phyloP scores from a whole-genome alignment of 2,113 vertebrate genomes.

The Hippoglossus stenolepis region DNA sequence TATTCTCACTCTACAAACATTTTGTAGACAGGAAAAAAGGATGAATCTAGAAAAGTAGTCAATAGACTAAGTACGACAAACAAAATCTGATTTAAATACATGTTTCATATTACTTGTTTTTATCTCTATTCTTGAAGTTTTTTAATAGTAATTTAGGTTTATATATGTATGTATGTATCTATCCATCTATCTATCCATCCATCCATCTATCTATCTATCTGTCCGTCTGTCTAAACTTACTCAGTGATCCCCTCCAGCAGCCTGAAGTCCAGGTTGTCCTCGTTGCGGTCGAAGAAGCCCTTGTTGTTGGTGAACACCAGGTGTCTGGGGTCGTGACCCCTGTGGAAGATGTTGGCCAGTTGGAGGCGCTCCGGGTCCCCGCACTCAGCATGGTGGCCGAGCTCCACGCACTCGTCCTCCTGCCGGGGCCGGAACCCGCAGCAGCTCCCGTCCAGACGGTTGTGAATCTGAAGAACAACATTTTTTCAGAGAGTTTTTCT shows the following conservation, averaged over 20 bases:
- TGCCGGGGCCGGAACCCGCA: slow-evolving; percentile 94
- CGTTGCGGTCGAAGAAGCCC: slow-evolving; percentile 93
- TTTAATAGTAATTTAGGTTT: too few relatives aligned
- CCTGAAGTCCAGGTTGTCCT: slow-evolving; percentile 95
- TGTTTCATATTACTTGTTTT: too few relatives aligned
- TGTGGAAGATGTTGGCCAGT: slow-evolving; percentile 88
- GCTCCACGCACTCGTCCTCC: slow-evolving; percentile 87
- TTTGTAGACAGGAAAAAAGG: too few relatives aligned
- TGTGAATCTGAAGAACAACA: slow-evolving; percentile 87
- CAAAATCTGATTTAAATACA: too few relatives aligned
- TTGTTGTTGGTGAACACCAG: slow-evolving; percentile 92
- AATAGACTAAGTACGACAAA: too few relatives aligned
- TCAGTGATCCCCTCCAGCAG: slow-evolving; percentile 93
- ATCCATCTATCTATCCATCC: too few relatives aligned
- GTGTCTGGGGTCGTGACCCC: slow-evolving; percentile 83
- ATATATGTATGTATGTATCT: too few relatives aligned
- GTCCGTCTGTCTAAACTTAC: slow-evolving; percentile 81
- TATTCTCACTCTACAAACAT: too few relatives aligned
- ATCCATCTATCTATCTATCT: too few relatives aligned
- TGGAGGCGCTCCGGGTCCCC: slow-evolving; percentile 77
- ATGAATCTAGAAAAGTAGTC: too few relatives aligned
- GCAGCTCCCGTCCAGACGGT: slow-evolving; percentile 92
- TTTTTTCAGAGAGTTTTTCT: background rate
- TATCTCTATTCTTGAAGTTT: too few relatives aligned
- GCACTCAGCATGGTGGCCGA: slow-evolving; percentile 82